A percentile compares a stretch with the other conserved stretches of the same genome.
Conservation (phyloP, 2,113 vertebrate genomes). For the Picathartes gymnocephalus region DNA sequence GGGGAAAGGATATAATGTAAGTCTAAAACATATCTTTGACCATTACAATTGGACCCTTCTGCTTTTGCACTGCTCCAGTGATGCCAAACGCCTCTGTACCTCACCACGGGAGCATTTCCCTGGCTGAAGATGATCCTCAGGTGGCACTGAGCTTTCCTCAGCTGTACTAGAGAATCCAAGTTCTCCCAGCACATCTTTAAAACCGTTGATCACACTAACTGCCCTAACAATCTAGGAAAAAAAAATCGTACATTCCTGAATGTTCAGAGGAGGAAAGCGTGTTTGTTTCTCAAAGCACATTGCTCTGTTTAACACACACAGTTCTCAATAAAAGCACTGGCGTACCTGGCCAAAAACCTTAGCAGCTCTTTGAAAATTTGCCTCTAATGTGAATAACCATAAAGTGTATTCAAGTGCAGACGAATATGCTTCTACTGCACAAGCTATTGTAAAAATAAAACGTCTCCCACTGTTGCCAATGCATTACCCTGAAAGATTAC, state of each 20-base stretch:
- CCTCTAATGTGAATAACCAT: slow-evolving; percentile 49
- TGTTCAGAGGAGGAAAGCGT: not conserved
- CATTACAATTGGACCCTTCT: not conserved
- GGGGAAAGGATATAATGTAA: not conserved
- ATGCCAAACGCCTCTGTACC: accelerated
- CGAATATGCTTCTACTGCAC: slow-evolving; percentile 45
- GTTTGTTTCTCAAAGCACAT: not conserved
- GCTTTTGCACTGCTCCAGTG: not conserved
- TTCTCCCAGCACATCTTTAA: not conserved
- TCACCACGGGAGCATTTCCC: not conserved
- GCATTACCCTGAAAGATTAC: slow-evolving; percentile 70
- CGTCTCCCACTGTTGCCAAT: slow-evolving; percentile 57
- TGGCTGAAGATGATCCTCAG: not conserved
- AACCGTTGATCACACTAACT: not conserved
- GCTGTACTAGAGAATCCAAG: not conserved
- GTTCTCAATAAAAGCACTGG: slow-evolving; percentile 1
- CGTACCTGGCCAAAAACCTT: slow-evolving; percentile 34
- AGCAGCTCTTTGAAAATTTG: slow-evolving; percentile 57
- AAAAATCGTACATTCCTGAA: not conserved
- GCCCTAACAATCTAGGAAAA: not conserved
- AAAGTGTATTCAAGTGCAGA: slow-evolving; percentile 38
- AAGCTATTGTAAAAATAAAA: slow-evolving; percentile 70
- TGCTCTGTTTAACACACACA: not conserved
- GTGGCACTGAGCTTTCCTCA: not conserved
- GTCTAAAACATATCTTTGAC: not conserved